phyloP scores from a whole-genome alignment of 1,140 invertebrate species.

The Lucilia cuprina region DNA sequence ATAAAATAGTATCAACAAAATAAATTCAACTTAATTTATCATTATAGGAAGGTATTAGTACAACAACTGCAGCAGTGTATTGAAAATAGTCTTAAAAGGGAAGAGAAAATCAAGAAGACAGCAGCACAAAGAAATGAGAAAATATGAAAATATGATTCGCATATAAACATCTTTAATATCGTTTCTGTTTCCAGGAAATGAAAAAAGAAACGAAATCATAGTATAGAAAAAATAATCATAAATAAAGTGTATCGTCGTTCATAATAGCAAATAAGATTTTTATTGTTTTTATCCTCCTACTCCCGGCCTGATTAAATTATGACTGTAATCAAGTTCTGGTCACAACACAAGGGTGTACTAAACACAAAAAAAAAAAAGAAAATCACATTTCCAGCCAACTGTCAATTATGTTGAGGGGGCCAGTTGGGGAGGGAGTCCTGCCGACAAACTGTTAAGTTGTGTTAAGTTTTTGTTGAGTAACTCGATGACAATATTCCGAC shows the following conservation, averaged over 20 bases:
- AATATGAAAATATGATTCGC: background rate
- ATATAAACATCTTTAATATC: too few relatives aligned
- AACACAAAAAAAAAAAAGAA: background rate
- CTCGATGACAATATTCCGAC: background rate
- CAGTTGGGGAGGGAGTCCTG: background rate
- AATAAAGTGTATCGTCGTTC: background rate
- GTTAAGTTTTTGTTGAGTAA: background rate
- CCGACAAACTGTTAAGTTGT: background rate
- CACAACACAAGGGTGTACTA: background rate
- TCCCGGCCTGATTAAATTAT: background rate
- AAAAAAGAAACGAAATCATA: too few relatives aligned
- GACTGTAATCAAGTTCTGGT: background rate
- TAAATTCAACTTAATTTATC: constrained; percentile 8
- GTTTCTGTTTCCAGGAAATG: too few relatives aligned
- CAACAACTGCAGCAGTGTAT: background rate
- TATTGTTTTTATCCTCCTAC: background rate
- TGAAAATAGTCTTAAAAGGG: too few relatives aligned
- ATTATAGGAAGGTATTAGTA: background rate
- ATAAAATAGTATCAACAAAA: constrained; percentile 5
- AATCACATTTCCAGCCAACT: background rate
- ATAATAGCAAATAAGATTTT: constrained; percentile 7
- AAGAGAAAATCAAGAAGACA: background rate
- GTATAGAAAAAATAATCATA: background rate
- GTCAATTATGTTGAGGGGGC: background rate
- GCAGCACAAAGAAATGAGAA: background rate